Conservation (phyloP, 2,113 vertebrate genomes). For the Daboia siamensis region DNA sequence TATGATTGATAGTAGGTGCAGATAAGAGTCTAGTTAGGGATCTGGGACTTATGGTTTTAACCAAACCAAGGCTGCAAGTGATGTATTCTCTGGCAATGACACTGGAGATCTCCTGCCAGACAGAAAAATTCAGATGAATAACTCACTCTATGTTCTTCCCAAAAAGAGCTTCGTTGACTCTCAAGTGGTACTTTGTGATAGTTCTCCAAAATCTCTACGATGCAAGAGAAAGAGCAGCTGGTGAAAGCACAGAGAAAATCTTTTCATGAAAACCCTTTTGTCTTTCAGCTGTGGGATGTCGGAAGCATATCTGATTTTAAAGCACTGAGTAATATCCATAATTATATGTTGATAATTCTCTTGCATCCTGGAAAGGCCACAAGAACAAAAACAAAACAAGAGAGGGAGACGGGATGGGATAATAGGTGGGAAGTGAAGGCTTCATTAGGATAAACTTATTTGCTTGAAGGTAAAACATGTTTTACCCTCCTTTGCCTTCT, state of each 20-base stretch:
- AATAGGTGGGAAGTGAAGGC: neutral
- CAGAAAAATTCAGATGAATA: neutral
- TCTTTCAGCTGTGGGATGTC: constrained; percentile 8
- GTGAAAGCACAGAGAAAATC: neutral
- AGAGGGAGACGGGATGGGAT: neutral
- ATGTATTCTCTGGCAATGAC: neutral
- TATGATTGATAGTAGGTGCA: neutral
- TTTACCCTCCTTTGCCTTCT: neutral
- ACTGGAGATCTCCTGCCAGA: neutral
- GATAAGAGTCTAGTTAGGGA: neutral
- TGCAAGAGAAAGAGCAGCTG: constrained; percentile 10
- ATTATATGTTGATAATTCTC: constrained; percentile 12
- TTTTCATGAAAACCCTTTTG: constrained; percentile 16
- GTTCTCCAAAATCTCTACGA: constrained; percentile 4
- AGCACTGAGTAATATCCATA: constrained; percentile 21
- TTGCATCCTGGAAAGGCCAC: constrained; percentile 8
- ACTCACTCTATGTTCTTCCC: neutral
- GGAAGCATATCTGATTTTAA: constrained; percentile 26
- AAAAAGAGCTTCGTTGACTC: neutral
- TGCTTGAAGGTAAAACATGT: neutral
- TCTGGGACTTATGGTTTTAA: neutral
- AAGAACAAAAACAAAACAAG: neutral
- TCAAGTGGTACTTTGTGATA: neutral
- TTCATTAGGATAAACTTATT: neutral
- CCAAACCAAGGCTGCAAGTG: neutral